Base-by-base conservation (phyloP, 2,888 invertebrate genomes). In the Nomada hirtipes region DNA sequence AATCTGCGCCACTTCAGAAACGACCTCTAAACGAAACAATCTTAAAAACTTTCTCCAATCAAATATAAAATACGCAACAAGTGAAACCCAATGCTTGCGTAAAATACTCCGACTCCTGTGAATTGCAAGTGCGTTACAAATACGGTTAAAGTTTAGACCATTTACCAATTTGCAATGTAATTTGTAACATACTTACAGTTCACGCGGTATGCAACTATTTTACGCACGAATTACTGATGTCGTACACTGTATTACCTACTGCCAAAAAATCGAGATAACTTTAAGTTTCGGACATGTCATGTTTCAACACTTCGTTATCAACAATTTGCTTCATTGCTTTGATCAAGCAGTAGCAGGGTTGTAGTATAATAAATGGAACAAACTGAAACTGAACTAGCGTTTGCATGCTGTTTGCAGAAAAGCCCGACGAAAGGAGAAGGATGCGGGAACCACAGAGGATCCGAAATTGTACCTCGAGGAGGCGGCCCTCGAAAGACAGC, bases 401-500 rank as follows among this genome's bases (percentile, higher is more conserved):
- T 61, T 55, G 50, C 23, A 36, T 63, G 72, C 67, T 88, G 79
- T 79, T 95, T 95, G 87, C 96, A 98, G 98, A 97, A 98, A 98
- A 96, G 98, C 98, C 94, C 97, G 98, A 95, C 97, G 98, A 94
- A 98, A 98, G 95, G 98, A 98, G 94, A 98, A 98, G 94, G 98
- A 98, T 89, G 95, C 95, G 84, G 95, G 96, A 94, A 95, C 95
- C 94, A 96, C 95, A 94, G 97, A 96, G 94, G 98, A 97, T 95
- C 97, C 98, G 93, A 98, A 98, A 96, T 95, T 98, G 94, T 99
- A 99, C 95, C 96, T 99, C 94, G 98, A 98, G 95, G 98, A 98
- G 94, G 97, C 98, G 94, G 97, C 98, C 93, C 96, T 98, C 94
- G 98, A 99, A 95, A 96, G 98, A 94, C 98, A 98, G 95, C 96